Evolutionary conservation across 2,113 vertebrate species (phyloP).

Genomic region (Xenus cinereus): DNA sequence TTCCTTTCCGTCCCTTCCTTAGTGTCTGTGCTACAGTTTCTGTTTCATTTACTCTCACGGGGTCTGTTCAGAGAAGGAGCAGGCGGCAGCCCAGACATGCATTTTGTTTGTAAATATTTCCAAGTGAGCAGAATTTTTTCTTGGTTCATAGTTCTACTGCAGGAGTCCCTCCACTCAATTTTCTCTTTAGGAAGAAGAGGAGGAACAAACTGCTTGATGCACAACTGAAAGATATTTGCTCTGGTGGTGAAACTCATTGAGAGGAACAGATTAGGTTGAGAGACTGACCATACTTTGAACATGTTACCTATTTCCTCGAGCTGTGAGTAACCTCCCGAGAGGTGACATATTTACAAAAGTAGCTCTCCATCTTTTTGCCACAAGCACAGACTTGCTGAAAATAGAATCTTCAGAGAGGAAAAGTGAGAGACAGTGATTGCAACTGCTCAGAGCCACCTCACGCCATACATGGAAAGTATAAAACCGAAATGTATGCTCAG

Average conservation of each 20-base stretch:
- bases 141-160: background rate
- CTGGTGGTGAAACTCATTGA: background rate
- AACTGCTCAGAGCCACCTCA: background rate
- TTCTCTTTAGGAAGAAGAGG: background rate
- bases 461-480: background rate
- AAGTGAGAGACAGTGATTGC: slow-evolving; percentile 4
- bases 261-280: background rate
- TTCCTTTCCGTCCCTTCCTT: background rate
- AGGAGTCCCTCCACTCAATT: background rate
- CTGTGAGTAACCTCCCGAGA: background rate
- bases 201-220: background rate
- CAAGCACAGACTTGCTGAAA: slow-evolving; percentile 3
- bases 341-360: background rate
- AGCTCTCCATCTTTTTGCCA: background rate
- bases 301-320: background rate
- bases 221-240: background rate
- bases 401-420: slow-evolving; percentile 6
- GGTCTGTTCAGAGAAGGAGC: background rate
- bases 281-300: background rate
- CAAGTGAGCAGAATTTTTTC: background rate
- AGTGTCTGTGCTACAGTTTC: background rate
- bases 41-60: background rate
- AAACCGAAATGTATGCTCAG: background rate
- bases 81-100: background rate
- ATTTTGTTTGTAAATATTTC: background rate